Evolutionary conservation across 1,140 invertebrate genomes (phyloP), one percentile per base, ranked within the genome.

Genomic region (Chlorops oryzae): DNA sequence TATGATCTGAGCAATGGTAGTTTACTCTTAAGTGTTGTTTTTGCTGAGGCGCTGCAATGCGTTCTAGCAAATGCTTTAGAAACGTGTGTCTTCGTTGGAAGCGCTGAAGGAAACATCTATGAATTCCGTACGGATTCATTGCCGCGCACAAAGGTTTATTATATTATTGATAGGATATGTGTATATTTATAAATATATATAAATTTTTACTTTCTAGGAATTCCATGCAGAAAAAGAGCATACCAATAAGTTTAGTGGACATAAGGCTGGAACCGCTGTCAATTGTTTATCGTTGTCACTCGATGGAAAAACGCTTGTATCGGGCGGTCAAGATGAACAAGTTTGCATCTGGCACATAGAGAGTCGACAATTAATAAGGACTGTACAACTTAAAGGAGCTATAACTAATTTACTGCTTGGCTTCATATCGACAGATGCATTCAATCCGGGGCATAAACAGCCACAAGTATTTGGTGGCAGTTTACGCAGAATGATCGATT

Each of bases 341-440:
- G 81, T 92, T 2, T 80, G 84, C 55, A 59, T 92, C 20, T 94
- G 90, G 90, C 82, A 93, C 57, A 81, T 91, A 27, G 62, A 63
- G 24, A 90, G 86, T 63, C 72, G 78, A 37, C 86, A 90, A 59
- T 80, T 85, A 43, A 70, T 87, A 10, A 79, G 81, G 53, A 83
- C 77, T 10, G 74, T 93, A 21, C 70, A 73, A 18, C 84, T 87
- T 55, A 88, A 86, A 70, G 87, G 85, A 17, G 60, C 79, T 5
- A 76, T 92, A 1, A 86, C 80, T 5, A 88, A 90, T 71, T 78
- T 81, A 1, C 77, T 80, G 38, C 79, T 88, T 49, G 68, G 74
- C 0, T 65, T 77, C 12, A 66, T 73, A 3, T 75, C 73, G 13
- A 73, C 74, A 18, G 74, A 73, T 32, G 74, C 77, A 25, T 74